These are phyloP conservation scores for Odontamblyopus rebecca DNA, from an alignment of 2,797 vertebrate genomes.

Conservation along the genomic window DNA sequence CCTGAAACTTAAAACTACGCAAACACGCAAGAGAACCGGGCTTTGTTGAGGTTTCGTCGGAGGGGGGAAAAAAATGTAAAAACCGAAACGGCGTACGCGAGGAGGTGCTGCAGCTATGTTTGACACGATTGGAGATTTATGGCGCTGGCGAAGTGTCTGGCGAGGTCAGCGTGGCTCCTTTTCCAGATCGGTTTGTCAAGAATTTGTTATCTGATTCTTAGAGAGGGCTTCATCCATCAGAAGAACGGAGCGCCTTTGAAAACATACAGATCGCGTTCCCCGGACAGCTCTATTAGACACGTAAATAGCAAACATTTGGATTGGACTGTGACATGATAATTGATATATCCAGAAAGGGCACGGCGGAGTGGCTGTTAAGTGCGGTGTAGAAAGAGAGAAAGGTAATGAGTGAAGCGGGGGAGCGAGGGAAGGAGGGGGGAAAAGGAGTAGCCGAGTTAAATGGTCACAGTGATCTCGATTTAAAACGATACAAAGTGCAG, in stretches of 20 bases:
- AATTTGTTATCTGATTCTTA: slow-evolving; percentile 67
- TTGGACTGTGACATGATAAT: slow-evolving; percentile 11
- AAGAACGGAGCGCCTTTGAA: slow-evolving; percentile 24
- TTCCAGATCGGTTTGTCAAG: slow-evolving; percentile 73
- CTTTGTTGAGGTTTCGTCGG: slow-evolving; percentile 75
- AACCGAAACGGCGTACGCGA: slow-evolving; percentile 42
- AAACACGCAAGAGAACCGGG: slow-evolving; percentile 86
- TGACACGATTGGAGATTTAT: slow-evolving; percentile 74
- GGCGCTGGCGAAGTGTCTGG: slow-evolving; percentile 67
- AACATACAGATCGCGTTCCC: slow-evolving; percentile 8
- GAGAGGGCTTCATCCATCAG: slow-evolving; percentile 65
- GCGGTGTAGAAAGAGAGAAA: too few species aligned
- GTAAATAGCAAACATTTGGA: slow-evolving; percentile 9
- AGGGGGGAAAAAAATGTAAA: slow-evolving; percentile 48
- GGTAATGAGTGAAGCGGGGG: neutral
- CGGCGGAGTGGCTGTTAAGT: neutral
- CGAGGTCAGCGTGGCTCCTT: slow-evolving; percentile 69
- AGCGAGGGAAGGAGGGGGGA: neutral
- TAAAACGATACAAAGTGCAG: neutral
- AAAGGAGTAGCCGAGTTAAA: neutral
- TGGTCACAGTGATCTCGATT: neutral
- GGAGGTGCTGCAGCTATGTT: slow-evolving; percentile 58
- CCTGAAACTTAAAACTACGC: slow-evolving; percentile 87
- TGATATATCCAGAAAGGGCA: neutral
- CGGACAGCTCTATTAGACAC: neutral